These are phyloP conservation scores for Grammomys surdaster DNA, from an alignment of 2,113 vertebrate genomes.

Conservation along the genomic window DNA sequence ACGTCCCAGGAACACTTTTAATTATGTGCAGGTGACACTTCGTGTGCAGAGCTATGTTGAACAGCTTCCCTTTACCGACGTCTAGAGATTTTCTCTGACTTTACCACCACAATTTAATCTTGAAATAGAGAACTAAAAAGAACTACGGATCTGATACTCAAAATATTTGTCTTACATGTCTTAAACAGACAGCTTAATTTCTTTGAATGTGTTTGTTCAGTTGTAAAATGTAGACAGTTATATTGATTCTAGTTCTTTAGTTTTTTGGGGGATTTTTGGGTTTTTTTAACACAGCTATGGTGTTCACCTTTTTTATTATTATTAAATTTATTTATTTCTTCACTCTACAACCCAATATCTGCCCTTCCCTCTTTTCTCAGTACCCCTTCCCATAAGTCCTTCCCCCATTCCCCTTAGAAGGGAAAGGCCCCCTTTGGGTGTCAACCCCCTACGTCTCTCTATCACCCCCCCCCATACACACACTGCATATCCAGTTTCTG, in stretches of 20 bases:
- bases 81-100: neutral
- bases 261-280: no score
- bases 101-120: neutral
- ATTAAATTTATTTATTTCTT: no score
- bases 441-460: no score
- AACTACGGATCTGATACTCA: neutral
- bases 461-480: no score
- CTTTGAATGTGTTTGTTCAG: neutral
- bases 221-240: neutral
- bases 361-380: no score
- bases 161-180: neutral
- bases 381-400: no score
- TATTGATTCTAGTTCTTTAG: no score
- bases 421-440: no score
- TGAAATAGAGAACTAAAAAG: neutral
- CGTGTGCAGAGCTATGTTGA: neutral
- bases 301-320: neutral
- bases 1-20: no score
- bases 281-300: neutral
- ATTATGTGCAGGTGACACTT: neutral
- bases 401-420: no score
- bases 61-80: neutral
- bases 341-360: no score
- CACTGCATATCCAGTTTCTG: no score
- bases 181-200: neutral